Percentiles rank a stretch among this genome's conserved stretches.
Evolutionary conservation across 2,888 invertebrate genomes (phyloP).

Genomic region (Agapostemon virescens): DNA sequence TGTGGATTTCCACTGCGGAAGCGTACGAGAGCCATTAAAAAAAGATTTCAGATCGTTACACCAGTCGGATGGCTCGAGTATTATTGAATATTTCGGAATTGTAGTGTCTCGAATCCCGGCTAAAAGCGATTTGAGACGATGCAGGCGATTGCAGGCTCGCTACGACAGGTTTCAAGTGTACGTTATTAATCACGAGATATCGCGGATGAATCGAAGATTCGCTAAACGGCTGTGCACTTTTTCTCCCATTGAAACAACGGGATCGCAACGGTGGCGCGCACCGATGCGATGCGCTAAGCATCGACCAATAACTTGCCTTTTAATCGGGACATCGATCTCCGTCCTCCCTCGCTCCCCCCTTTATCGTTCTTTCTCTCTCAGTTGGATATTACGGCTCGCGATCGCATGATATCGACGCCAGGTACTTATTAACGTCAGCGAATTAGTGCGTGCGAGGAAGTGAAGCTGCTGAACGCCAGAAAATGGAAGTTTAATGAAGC

Average conservation of each 20-base stretch:
- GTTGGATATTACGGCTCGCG: not conserved
- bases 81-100: not conserved
- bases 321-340: not conserved
- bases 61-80: not conserved
- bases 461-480: not conserved
- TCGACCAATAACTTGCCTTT: conserved; percentile 16
- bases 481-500: conserved; percentile 39
- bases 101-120: not conserved
- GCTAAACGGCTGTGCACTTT: conserved; percentile 26
- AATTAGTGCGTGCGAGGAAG: conserved; percentile 25
- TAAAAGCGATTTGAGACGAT: not conserved
- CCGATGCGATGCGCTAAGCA: conserved; percentile 8
- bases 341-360: not conserved
- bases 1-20: not conserved
- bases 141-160: not conserved
- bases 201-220: not conserved
- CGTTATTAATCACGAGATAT: conserved; percentile 9
- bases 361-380: not conserved
- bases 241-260: not conserved
- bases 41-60: not conserved
- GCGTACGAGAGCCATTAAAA: not conserved
- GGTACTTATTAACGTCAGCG: conserved; percentile 8
- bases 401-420: conserved; percentile 11
- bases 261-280: conserved; percentile 18
- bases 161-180: not conserved